Base-by-base conservation (phyloP, 1,140 invertebrate species). In the Pseudobourletiella spinata region DNA sequence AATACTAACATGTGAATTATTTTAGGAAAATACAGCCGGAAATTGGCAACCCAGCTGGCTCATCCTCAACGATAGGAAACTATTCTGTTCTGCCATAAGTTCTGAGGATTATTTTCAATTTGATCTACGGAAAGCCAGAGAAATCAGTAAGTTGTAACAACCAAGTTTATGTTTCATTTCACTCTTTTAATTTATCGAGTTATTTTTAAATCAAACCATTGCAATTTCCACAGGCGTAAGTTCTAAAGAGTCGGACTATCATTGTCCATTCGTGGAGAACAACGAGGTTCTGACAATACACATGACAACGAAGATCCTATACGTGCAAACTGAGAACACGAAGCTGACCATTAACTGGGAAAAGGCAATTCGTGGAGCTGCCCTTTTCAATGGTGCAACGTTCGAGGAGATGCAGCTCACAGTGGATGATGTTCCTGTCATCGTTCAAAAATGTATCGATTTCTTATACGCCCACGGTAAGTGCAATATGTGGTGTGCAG, bases 401-500 rank as follows among this genome's bases (percentile, higher is more conserved):
- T 76, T 95, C 46, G 79, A 84, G 42, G 86, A 93, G 67, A 89
- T 93, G 73, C 89, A 92, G 73, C 75, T 94, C 26, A 92, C 88
- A 4, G 83, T 85, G 67, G 87, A 91, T 63, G 83, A 91, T 73
- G 82, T 94, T 28, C 91, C 91, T 24, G 86, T 89, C 16, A 84
- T 94, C 57, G 86, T 95, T 1, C 88, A 93, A 67, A 92, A 91
- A 73, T 94, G 90, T 74, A 84, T 93, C 42, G 90, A 88, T 71
- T 92, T 91, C 71, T 84, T 94, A 59, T 88, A 87, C 68, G 82
- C 84, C 16, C 82, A 92, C 73, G 91, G 87, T 88, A 78, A 74
- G 74, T n/a, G n/a, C n/a, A 39, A 11, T n/a, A 39, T 39, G 32
- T n/a, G n/a, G n/a, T n/a, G n/a, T n/a, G n/a, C n/a, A n/a, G n/a